Percentiles rank a stretch among this genome's conserved stretches.
These are phyloP conservation scores for Micronycteris hirsuta DNA, from an alignment of 2,113 vertebrate genomes.

Conservation along the genomic window DNA sequence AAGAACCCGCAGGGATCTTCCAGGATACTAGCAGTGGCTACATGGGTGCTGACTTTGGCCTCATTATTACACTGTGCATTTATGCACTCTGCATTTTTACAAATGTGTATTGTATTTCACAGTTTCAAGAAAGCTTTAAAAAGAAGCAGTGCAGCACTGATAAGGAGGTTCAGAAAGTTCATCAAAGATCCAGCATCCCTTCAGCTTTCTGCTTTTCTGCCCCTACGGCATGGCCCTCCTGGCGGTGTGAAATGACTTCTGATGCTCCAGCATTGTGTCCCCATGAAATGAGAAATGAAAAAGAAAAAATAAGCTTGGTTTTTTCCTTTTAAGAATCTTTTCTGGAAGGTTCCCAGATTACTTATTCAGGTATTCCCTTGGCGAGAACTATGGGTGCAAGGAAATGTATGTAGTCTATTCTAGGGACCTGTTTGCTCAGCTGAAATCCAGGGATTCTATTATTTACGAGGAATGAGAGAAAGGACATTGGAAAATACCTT, in stretches of 20 bases:
- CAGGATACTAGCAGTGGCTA: background rate
- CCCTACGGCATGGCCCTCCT: background rate
- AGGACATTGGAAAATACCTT: background rate
- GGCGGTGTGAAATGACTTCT: background rate
- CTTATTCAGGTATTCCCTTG: background rate
- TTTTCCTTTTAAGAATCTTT: background rate
- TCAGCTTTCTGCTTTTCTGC: background rate
- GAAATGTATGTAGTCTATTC: background rate
- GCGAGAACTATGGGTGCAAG: background rate
- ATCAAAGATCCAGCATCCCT: background rate
- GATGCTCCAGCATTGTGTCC: background rate
- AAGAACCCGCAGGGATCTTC: background rate
- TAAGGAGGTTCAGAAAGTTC: background rate
- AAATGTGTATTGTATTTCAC: background rate
- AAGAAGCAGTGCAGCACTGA: background rate
- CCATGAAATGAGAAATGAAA: slow-evolving; percentile 1
- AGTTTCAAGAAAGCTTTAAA: background rate
- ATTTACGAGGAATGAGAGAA: background rate
- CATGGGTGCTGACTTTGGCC: background rate
- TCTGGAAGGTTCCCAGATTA: background rate
- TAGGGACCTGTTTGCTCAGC: background rate
- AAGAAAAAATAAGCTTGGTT: background rate
- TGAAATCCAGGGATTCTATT: background rate
- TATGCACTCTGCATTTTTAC: background rate
- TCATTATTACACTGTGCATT: background rate